phyloP scores from a whole-genome alignment of 2,888 invertebrate species.

The Drosophila pseudotakahashii region DNA sequence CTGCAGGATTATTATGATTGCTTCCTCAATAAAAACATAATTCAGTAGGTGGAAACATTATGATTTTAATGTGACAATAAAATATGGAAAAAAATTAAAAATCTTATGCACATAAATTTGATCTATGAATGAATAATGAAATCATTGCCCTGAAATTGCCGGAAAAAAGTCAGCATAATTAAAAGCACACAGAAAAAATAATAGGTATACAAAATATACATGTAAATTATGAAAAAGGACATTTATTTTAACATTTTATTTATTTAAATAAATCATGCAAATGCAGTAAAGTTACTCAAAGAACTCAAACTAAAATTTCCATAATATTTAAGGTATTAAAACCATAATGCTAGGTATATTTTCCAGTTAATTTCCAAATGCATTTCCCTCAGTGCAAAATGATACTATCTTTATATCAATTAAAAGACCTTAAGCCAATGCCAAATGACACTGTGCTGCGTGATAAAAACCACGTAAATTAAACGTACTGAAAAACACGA shows the following conservation, averaged over 20 bases:
- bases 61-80: background rate
- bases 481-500: conserved; percentile 16
- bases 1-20: no score
- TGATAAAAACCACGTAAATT: conserved; percentile 58
- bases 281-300: no score
- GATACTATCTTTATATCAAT: conserved; percentile 32
- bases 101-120: background rate
- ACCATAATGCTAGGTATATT: background rate
- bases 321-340: background rate
- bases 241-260: background rate
- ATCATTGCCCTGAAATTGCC: background rate
- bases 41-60: background rate
- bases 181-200: background rate
- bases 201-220: background rate
- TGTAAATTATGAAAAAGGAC: background rate
- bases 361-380: background rate
- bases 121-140: conserved; percentile 1
- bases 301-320: no score
- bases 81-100: background rate
- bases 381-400: background rate
- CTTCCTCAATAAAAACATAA: no score
- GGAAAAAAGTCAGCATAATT: conserved; percentile 15
- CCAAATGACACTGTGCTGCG: conserved; percentile 42
- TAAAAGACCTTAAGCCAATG: conserved; percentile 44
- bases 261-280: no score